These are phyloP conservation scores for Leptestheria dahalacensis DNA, from an alignment of 1,140 invertebrate genomes.

Conservation along the genomic window DNA sequence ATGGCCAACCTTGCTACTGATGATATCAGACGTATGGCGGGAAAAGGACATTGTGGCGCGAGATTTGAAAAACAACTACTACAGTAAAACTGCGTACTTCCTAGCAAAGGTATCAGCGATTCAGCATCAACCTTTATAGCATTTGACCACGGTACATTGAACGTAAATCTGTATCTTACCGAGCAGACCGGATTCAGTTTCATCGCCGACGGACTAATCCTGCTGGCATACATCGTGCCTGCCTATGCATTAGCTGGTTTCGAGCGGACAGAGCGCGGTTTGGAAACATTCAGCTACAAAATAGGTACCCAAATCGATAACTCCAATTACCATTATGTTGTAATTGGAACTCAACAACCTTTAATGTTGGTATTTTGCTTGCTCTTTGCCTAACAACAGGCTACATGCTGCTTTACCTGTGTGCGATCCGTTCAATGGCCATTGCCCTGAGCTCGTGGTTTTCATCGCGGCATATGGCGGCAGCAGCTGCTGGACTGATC, in stretches of 20 bases:
- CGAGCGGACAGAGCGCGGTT: conserved; percentile 43
- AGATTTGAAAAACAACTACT: conserved; percentile 62
- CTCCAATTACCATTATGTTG: background rate
- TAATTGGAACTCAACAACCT: conserved; percentile 8
- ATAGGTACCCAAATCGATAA: background rate
- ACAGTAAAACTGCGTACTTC: conserved; percentile 60
- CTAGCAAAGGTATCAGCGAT: conserved; percentile 46
- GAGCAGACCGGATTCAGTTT: conserved; percentile 7
- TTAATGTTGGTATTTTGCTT: background rate
- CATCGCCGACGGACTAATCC: background rate
- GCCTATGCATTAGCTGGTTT: conserved; percentile 79
- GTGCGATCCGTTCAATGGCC: conserved; percentile 50
- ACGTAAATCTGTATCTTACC: background rate
- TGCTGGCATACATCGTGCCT: conserved; percentile 36
- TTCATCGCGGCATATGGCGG: conserved; percentile 35
- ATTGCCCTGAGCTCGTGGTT: conserved; percentile 48
- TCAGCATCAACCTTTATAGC: background rate
- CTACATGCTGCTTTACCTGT: conserved; percentile 61
- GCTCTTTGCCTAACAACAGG: conserved; percentile 37
- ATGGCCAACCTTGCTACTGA: conserved; percentile 56
- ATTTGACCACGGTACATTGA: too few relatives aligned
- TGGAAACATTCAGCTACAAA: conserved; percentile 31
- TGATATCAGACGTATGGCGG: conserved; percentile 47
- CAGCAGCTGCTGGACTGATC: conserved; percentile 41
- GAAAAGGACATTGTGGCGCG: conserved; percentile 52